Percentiles rank a stretch among this genome's conserved stretches.
Evolutionary conservation across 1,140 invertebrate genomes (phyloP).

Genomic region (Eumaeus atala): DNA sequence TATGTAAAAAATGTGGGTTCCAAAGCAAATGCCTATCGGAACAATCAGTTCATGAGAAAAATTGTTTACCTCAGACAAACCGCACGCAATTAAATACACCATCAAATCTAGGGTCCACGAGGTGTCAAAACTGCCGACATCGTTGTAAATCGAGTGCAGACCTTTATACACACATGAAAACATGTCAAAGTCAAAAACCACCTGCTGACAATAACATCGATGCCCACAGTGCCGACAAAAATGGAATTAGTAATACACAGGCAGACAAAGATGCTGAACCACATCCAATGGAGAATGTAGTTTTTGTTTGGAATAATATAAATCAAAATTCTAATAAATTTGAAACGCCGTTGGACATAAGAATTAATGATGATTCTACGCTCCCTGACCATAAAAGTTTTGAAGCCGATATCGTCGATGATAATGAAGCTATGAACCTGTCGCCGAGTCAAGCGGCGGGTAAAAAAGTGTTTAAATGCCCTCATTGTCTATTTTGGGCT

Average conservation of each 20-base stretch:
- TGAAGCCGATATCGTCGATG: constrained; percentile 56
- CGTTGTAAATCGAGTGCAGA: constrained; percentile 88
- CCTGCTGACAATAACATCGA: constrained; percentile 43
- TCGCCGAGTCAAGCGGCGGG: constrained; percentile 63
- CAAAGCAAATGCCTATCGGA: constrained; percentile 90
- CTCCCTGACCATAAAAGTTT: constrained; percentile 44
- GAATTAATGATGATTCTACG: constrained; percentile 62
- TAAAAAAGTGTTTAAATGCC: constrained; percentile 89
- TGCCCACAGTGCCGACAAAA: constrained; percentile 44
- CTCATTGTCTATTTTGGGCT: constrained; percentile 92
- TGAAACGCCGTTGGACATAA: constrained; percentile 59
- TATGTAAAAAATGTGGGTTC: constrained; percentile 84
- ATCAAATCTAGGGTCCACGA: constrained; percentile 79
- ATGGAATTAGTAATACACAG: constrained; percentile 31
- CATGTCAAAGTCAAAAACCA: constrained; percentile 73
- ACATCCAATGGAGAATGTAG: constrained; percentile 84
- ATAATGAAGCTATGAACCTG: constrained; percentile 61
- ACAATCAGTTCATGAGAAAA: constrained; percentile 82
- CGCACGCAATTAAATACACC: constrained; percentile 46
- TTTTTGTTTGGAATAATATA: constrained; percentile 84
- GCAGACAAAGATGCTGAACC: constrained; percentile 65
- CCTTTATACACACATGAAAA: constrained; percentile 82
- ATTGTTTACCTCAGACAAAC: constrained; percentile 68
- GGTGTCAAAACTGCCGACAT: constrained; percentile 89
- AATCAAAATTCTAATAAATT: constrained; percentile 54